Base-by-base conservation (phyloP, 2,797 vertebrate species). In the Knipowitschia caucasica region DNA sequence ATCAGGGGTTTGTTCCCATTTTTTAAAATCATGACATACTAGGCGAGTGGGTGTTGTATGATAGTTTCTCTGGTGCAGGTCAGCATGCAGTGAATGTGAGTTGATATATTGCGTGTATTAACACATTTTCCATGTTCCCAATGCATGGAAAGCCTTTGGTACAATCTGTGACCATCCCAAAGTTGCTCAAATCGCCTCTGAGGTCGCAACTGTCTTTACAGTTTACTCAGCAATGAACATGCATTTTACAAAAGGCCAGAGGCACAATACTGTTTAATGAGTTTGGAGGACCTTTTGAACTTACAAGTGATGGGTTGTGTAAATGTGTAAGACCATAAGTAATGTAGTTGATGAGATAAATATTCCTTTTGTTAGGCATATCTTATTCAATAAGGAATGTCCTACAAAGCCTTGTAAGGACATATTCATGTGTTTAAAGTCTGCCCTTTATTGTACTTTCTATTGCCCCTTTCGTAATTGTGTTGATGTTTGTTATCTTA, bases 1-100 rank as follows among this genome's bases (percentile, higher is more conserved):
- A 84, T 81, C 74, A 77, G 57, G 75, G 56, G 56, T 64, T 75
- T 73, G 15, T 43, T 71, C 75, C 79, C 75, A 60, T 71, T 20
- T 51, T 20, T 51, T 35, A 55, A 73, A 69, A 73, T 63, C 67
- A 63, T 74, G 65, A 60, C 62, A 67, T 74, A 59, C 36, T 29
- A 51, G 46, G 34, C n/a, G 30, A 46, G 49, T 44, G 50, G 4
- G 58, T 47, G 56, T 2, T 58, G 63, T 77, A 54, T 63, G 78
- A 66, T 73, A 67, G 23, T 65, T 71, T 68, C 62, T 73, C 75
- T 69, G 71, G 67, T 82, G 69, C 81, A 78, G 79, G 64, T 82
- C 68, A 80, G 81, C 82, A 84, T 85, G 81, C 77, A 72, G 57
- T 83, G 80, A 77, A 76, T 85, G 78, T 83, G 75, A 81, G 71